Evolutionary conservation across 2,888 invertebrate species (phyloP).

Genomic region (Chesias legatella): DNA sequence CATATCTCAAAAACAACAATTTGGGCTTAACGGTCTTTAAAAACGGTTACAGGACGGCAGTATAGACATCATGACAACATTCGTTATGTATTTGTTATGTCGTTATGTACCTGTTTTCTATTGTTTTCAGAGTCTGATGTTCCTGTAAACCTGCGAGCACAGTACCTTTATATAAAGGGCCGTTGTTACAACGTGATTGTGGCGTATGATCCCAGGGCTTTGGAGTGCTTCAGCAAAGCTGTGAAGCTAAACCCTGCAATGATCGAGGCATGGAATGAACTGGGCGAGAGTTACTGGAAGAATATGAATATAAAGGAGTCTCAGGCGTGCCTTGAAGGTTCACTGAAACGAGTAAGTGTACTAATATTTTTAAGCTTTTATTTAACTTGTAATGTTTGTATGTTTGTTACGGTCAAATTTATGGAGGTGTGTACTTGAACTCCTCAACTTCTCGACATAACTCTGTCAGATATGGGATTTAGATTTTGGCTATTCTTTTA

Average conservation of each 20-base stretch:
- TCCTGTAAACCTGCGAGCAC: constrained; percentile 62
- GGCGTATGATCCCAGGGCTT: constrained; percentile 84
- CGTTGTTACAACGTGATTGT: constrained; percentile 86
- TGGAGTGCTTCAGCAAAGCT: constrained; percentile 88
- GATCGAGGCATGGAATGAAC: constrained; percentile 92
- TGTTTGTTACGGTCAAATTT: too few relatives aligned
- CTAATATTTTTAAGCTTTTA: too few relatives aligned
- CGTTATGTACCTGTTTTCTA: neutral
- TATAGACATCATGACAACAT: too few relatives aligned
- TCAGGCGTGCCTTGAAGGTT: constrained; percentile 90
- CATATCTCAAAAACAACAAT: too few relatives aligned
- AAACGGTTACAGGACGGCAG: too few relatives aligned
- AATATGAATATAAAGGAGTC: constrained; percentile 89
- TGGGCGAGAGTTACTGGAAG: constrained; percentile 95
- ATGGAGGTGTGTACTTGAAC: too few relatives aligned
- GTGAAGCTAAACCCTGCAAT: constrained; percentile 91
- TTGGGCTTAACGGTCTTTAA: too few relatives aligned
- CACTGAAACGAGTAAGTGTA: constrained; percentile 83
- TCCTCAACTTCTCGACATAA: too few relatives aligned
- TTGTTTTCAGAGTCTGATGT: constrained; percentile 50
- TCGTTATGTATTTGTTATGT: too few relatives aligned
- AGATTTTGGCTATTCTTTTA: too few relatives aligned
- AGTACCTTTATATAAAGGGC: constrained; percentile 87
- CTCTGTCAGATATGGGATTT: too few relatives aligned
- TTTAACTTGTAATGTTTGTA: too few relatives aligned